Evolutionary conservation across 2,113 vertebrate genomes (phyloP).

Genomic region (Alosa alosa): DNA sequence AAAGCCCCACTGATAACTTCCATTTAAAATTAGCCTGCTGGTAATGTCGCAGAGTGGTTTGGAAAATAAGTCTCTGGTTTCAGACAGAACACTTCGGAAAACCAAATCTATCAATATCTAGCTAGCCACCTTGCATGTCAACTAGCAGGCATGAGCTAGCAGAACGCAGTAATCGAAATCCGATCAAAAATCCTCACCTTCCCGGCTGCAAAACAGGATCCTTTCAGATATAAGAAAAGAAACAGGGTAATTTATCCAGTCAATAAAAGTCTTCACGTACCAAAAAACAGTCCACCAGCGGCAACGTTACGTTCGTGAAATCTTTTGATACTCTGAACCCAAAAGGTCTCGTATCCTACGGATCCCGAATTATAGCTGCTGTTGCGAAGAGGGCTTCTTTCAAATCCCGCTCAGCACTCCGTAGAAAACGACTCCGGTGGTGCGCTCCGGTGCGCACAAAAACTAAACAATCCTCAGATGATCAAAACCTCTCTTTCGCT

Average conservation of each 20-base stretch:
- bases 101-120: neutral
- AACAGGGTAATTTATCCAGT: neutral
- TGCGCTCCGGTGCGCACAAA: neutral
- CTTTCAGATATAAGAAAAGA: neutral
- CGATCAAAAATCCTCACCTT: neutral
- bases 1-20: neutral
- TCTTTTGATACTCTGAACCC: neutral
- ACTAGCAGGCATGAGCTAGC: neutral
- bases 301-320: neutral
- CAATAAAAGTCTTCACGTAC: neutral
- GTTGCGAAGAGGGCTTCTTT: neutral
- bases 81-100: neutral
- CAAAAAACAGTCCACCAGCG: neutral
- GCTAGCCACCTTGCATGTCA: conserved; percentile 8
- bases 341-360: neutral
- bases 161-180: neutral
- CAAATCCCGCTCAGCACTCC: neutral
- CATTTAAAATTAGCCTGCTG: neutral
- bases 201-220: neutral
- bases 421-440: neutral
- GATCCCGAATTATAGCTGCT: neutral
- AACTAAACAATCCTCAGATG: neutral
- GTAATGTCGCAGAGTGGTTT: neutral
- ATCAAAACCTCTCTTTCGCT: neutral
- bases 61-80: conserved; percentile 11